These are phyloP conservation scores for Pseudopipra pipra DNA, from an alignment of 2,113 vertebrate species.

Conservation along the genomic window DNA sequence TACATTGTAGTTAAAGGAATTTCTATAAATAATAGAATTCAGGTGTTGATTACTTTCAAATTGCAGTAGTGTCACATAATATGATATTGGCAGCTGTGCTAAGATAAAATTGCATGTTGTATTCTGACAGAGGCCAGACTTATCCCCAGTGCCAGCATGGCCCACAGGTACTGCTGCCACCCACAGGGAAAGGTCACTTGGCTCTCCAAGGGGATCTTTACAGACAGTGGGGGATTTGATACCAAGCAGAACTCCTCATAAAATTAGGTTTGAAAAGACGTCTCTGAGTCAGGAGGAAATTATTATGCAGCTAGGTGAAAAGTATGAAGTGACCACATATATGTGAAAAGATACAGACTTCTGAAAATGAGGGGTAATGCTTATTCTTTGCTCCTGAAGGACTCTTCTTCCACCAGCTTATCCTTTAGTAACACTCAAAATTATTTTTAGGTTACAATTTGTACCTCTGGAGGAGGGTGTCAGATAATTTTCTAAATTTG, in stretches of 20 bases:
- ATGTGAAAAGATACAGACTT: not conserved
- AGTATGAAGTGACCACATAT: not conserved
- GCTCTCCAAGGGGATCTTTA: not conserved
- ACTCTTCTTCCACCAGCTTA: not conserved
- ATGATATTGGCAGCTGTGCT: not conserved
- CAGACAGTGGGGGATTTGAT: not conserved
- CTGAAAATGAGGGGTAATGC: not conserved
- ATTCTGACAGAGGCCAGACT: not conserved
- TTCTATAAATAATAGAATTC: not conserved
- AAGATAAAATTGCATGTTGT: not conserved
- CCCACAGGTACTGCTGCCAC: not conserved
- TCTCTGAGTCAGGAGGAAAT: not conserved
- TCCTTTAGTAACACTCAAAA: not conserved
- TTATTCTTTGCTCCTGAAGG: not conserved
- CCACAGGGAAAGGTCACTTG: not conserved
- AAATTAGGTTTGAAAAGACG: not conserved
- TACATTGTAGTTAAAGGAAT: not conserved
- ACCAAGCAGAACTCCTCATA: not conserved
- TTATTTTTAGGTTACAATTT: not conserved
- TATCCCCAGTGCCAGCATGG: rapidly evolving
- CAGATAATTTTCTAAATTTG: not conserved
- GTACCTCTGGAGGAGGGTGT: not conserved
- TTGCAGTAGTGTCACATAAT: not conserved
- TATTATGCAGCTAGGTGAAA: not conserved
- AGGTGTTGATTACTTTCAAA: constrained; percentile 10